Base-by-base conservation (phyloP, 2,888 invertebrate genomes). In the Plemyria rubiginata region DNA sequence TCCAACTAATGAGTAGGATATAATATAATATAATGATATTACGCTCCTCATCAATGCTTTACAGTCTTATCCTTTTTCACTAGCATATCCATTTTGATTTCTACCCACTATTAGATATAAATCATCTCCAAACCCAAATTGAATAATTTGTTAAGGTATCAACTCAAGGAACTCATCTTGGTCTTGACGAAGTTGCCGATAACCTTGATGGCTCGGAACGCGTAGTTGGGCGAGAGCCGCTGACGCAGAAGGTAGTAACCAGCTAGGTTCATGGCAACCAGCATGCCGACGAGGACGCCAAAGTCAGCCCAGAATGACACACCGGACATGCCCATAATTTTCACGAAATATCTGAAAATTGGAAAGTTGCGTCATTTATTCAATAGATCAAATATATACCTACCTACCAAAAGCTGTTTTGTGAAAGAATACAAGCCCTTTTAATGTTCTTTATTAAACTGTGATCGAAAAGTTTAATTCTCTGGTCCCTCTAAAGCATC, bases 201-300 rank as follows among this genome's bases (percentile, higher is more conserved):
- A 68, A 96, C 94, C 73, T 95, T 95, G 40, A 96, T 90, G 2
- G 96, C 94, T 60, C 95, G 93, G 81, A 96, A 96, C 0, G 96
- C 95, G 76, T 95, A 95, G 75, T 94, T 95, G 0, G 96, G 96
- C 2, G 94, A 94, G 11, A 97, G 82, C 28, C 97, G 93, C 78
- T 96, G 95, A 60, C 95, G 92, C 12, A 97, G 88, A 67, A 97
- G 87, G 80, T 97, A 96, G 85, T 96, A 97, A 0, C 95, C 94
- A 0, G 94, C 83, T 0, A 94, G 80, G 70, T 96, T 95, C 82
- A 96, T 95, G 0, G 94, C 67, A 0, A 96, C 51, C 28, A 95
- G 92, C 77, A 95, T 95, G 0, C 85, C 67, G 0, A 94, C 59
- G n/a, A 97, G 85, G 4, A 95, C 95, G 0, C 86, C 75, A 2